Base-by-base conservation (phyloP, 2,797 vertebrate species). In the Trachurus trachurus region DNA sequence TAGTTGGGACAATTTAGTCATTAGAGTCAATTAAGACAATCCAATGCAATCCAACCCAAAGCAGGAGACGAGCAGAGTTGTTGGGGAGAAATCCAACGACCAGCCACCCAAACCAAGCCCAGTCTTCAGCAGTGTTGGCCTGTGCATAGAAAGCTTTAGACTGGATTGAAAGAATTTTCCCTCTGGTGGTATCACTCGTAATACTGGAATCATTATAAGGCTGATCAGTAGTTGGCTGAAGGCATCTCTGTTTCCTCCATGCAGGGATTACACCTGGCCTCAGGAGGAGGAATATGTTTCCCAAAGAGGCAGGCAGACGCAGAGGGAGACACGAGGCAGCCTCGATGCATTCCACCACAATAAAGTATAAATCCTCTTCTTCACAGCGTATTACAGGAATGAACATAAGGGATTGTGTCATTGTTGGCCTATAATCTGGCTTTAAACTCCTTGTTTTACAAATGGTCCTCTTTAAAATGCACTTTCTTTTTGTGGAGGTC, bases 361-460 rank as follows among this genome's bases (percentile, higher is more conserved):
- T 94, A 93, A 93, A 93, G 89, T 92, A 94, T 92, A 95, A 95
- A 95, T 94, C 93, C 93, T 82, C 90, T 93, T 92, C 90, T 93
- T 94, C 92, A 89, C 93, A 89, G 92, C 82, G 91, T 92, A 93
- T 95, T 95, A 95, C 85, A 87, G 93, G 91, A 92, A 93, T 90
- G 92, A 95, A 93, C 93, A 94, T 92, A 93, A 92, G 91, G 93
- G 93, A 94, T 94, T 95, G 93, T 92, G 94, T 94, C 93, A 94
- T 95, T 95, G 94, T 95, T 94, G 92, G 80, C 86, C 95, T 80
- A 71, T 97, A 97, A 97, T 96, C 96, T 96, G 96, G 92, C 79
- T 96, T 96, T 97, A 96, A 97, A 96, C 93, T 95, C 93, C 95
- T 96, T 96, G 96, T 95, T 94, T 95, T 95, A 96, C 96, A 96